Evolutionary conservation across 2,888 invertebrate species (phyloP).

Genomic region (Oligia strigilis): DNA sequence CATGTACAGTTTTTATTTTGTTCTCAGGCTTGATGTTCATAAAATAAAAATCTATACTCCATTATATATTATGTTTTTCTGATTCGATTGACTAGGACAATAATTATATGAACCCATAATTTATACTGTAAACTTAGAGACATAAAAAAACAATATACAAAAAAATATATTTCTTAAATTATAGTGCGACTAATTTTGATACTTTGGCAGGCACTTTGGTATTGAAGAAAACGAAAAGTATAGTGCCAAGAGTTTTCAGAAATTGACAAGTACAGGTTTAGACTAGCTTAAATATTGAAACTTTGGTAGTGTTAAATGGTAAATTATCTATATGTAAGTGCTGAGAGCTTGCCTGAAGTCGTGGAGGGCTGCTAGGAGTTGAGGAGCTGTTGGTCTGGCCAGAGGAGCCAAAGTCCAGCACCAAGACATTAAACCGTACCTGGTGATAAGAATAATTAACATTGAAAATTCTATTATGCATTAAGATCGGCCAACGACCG

Average conservation of each 20-base stretch:
- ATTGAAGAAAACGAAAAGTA: slow-evolving; percentile 66
- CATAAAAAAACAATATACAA: neutral
- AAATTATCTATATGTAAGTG: slow-evolving; percentile 90
- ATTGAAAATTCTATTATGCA: neutral
- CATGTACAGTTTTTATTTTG: slow-evolving; percentile 14
- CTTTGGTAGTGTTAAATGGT: slow-evolving; percentile 38
- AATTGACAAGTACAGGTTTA: slow-evolving; percentile 64
- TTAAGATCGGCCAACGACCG: neutral
- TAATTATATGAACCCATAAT: neutral
- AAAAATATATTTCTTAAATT: slow-evolving; percentile 14
- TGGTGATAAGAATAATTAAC: slow-evolving; percentile 69
- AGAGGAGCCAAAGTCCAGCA: slow-evolving; percentile 93
- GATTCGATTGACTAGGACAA: slow-evolving; percentile 2
- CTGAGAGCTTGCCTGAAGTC: slow-evolving; percentile 93
- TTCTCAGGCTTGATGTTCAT: neutral
- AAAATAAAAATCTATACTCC: neutral
- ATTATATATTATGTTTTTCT: neutral
- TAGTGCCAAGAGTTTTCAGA: slow-evolving; percentile 65
- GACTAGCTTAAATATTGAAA: slow-evolving; percentile 50
- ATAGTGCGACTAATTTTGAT: slow-evolving; percentile 55
- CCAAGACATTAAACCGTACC: slow-evolving; percentile 94
- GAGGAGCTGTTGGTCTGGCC: slow-evolving; percentile 93
- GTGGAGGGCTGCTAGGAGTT: slow-evolving; percentile 93
- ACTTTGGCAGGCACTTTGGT: slow-evolving; percentile 85
- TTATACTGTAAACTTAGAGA: neutral